A percentile compares a stretch with the other conserved stretches of the same genome.
These are phyloP conservation scores for Tragelaphus strepsiceros DNA, from an alignment of 2,113 vertebrate species.

Conservation along the genomic window DNA sequence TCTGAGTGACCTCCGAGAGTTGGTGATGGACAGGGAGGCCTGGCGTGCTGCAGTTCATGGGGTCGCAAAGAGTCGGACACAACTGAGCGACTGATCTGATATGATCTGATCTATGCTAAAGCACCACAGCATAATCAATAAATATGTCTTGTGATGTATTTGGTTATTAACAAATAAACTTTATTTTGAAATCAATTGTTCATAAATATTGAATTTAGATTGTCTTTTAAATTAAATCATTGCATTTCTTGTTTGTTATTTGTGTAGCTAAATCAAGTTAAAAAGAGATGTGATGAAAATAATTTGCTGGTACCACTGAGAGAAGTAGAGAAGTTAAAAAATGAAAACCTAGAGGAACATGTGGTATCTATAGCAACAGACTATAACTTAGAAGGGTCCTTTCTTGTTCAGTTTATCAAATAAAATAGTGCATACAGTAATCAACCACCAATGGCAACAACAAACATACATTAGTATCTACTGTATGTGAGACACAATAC, in stretches of 20 bases:
- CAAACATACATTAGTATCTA: neutral
- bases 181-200: neutral
- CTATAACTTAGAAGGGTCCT: neutral
- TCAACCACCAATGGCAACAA: neutral
- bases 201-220: constrained; percentile 14
- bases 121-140: neutral
- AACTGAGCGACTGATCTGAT: too few species aligned
- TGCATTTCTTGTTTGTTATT: neutral
- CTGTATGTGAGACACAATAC: neutral
- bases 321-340: neutral
- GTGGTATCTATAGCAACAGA: constrained; percentile 39
- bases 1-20: too few species aligned
- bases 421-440: neutral
- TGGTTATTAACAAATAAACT: constrained; percentile 4
- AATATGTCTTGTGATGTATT: neutral
- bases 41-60: too few species aligned
- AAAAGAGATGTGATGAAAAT: constrained; percentile 27
- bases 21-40: too few species aligned
- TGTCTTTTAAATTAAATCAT: constrained; percentile 35
- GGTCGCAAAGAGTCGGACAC: too few species aligned
- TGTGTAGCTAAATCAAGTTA: constrained; percentile 28
- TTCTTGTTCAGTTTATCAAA: neutral
- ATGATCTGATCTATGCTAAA: neutral
- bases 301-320: neutral
- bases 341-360: constrained; percentile 31